Evolutionary conservation across 2,113 vertebrate species (phyloP).

Genomic region (Orthonyx spaldingii): DNA sequence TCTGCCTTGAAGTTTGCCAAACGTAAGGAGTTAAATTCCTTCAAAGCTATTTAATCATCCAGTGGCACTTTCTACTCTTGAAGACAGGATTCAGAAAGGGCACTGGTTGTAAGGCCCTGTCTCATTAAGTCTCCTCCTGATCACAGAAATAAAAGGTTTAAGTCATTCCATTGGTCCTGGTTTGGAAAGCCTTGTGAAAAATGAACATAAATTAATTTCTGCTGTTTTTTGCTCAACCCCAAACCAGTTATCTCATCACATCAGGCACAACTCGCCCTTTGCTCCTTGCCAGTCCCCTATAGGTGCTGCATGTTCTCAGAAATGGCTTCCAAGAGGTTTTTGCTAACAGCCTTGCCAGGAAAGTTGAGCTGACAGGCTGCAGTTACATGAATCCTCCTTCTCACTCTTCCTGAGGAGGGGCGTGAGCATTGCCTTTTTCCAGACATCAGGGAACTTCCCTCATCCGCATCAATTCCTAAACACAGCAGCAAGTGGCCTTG

Average conservation of each 20-base stretch:
- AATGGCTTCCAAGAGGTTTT: not conserved
- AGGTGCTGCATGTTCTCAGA: not conserved
- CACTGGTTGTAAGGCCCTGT: not conserved
- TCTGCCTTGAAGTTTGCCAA: not conserved
- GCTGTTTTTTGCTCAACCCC: not conserved
- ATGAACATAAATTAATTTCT: not conserved
- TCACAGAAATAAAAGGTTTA: not conserved
- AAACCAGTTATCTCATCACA: not conserved
- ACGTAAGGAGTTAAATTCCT: not conserved
- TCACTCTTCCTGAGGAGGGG: not conserved
- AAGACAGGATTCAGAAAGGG: not conserved
- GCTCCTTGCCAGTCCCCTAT: not conserved
- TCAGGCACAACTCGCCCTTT: not conserved
- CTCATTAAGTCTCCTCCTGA: not conserved
- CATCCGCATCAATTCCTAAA: not conserved
- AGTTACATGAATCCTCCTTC: not conserved
- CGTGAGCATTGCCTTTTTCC: not conserved
- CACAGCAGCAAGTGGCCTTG: fast-evolving
- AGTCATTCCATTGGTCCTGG: not conserved
- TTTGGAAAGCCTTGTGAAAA: not conserved
- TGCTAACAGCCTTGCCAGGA: not conserved
- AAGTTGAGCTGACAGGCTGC: not conserved
- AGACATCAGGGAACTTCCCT: not conserved
- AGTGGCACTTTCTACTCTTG: not conserved
- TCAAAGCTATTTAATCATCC: not conserved